phyloP scores from a whole-genome alignment of 2,888 invertebrate species.

The Trilocha varians region DNA sequence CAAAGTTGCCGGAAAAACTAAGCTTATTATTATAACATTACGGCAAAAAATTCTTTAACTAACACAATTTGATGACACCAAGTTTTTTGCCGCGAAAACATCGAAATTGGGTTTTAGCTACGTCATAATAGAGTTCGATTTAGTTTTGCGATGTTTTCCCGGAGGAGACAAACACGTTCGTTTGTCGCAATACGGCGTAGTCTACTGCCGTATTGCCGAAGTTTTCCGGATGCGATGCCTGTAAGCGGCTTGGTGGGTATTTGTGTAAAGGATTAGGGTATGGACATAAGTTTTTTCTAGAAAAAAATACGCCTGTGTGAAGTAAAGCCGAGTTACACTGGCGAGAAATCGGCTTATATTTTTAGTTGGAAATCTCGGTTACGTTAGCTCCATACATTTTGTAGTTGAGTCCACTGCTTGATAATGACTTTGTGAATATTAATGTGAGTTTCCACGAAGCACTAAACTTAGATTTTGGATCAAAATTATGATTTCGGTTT shows the following conservation, averaged over 20 bases:
- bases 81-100: neutral
- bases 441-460: too few species aligned
- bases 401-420: too few species aligned
- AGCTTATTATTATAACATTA: conserved; percentile 2
- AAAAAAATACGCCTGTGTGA: too few species aligned
- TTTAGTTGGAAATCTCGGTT: too few species aligned
- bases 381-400: too few species aligned
- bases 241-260: conserved; percentile 45
- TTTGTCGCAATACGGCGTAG: conserved; percentile 14
- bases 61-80: neutral
- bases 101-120: neutral
- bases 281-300: neutral
- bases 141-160: neutral
- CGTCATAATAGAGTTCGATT: neutral
- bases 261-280: conserved; percentile 20
- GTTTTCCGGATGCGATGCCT: conserved; percentile 27
- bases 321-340: too few species aligned
- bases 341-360: too few species aligned
- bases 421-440: too few species aligned
- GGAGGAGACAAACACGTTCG: conserved; percentile 18
- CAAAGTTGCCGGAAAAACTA: conserved; percentile 1
- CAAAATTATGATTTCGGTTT: too few species aligned
- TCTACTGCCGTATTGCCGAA: conserved; percentile 29
- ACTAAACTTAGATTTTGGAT: too few species aligned
- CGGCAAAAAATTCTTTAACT: neutral